A percentile compares a stretch with the other conserved stretches of the same genome.
These are phyloP conservation scores for Panopea generosa DNA, from an alignment of 2,888 invertebrate species.

Conservation along the genomic window DNA sequence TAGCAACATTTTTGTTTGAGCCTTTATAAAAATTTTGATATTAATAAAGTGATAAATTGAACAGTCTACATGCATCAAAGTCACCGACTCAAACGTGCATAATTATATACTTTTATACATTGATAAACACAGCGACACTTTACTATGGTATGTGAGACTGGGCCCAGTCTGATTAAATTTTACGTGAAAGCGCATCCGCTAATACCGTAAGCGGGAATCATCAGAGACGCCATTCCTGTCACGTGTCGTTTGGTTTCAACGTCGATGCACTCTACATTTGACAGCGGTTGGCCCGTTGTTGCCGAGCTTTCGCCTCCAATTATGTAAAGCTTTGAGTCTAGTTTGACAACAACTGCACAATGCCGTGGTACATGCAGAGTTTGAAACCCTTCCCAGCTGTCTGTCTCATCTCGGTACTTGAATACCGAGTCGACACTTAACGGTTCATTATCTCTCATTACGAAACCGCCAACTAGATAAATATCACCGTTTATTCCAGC, in stretches of 20 bases:
- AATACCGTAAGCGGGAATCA: conserved; percentile 41
- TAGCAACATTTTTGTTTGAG: no score
- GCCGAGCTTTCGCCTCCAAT: conserved; percentile 76
- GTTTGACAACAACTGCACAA: conserved; percentile 59
- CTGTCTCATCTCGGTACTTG: conserved; percentile 69
- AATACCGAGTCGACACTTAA: conserved; percentile 68
- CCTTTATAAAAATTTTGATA: no score
- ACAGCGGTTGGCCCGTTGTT: conserved; percentile 56
- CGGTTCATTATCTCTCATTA: conserved; percentile 44
- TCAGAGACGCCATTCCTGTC: conserved; percentile 33
- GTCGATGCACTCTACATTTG: conserved; percentile 74
- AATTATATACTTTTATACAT: no score
- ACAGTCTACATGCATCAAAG: no score
- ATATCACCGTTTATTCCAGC: conserved; percentile 64
- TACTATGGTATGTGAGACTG: no score
- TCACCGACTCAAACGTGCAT: no score
- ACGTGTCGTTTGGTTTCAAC: conserved; percentile 39
- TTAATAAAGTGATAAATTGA: no score
- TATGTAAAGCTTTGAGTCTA: conserved; percentile 70
- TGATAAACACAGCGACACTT: no score
- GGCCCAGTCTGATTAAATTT: no score
- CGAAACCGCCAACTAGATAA: conserved; percentile 75
- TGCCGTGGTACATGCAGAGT: conserved; percentile 67
- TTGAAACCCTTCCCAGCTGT: conserved; percentile 65
- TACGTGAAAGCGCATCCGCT: conserved; percentile 25